Evolutionary conservation across 2,113 vertebrate genomes (phyloP), one percentile per base, ranked within the genome.

Genomic region (Ictalurus furcatus): DNA sequence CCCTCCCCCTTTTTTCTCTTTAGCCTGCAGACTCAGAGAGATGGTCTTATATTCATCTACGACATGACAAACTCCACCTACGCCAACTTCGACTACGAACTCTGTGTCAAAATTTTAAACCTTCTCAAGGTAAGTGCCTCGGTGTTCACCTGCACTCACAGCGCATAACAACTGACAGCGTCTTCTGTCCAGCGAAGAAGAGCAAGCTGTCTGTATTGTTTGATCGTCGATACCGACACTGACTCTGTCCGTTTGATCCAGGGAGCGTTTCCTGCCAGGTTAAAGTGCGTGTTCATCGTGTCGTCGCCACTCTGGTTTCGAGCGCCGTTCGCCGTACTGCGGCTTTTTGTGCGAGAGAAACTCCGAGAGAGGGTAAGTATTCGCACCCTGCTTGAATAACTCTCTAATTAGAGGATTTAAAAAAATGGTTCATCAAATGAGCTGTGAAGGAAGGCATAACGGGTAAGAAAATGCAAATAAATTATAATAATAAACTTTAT

Each of bases 31-130:
- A 96, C 96, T 78, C 96, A 96, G 92, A 94, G 94, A 91, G 96
- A 96, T 2, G 96, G 96, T 14, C 95, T 96, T n/a, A 93, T 96
- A 92, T 96, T 96, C 93, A 96, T 96, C 93, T 96, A 96, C 61
- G 96, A 96, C 92, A 96, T 96, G 96, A 96, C 96, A 90, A 95
- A 95, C 93, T 96, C 96, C 71, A 94, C 90, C 76, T 96, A 96
- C 61, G 92, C 91, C 85, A 96, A 96, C 93, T 96, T 96, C 91
- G 96, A 96, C 92, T 96, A 96, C 65, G 96, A 96, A n/a, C 95
- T 96, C 80, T 96, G 96, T 89, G 96, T 96, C 89, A 96, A 96
- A 94, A 96, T 96, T 85, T 94, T 96, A 61, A 94, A 96, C 94
- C 94, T 96, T 78, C 95, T 96, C 34, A 96, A 96, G 94, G 96